Evolutionary conservation across 2,113 vertebrate species (phyloP).

Genomic region (Stigmatopora nigra): DNA sequence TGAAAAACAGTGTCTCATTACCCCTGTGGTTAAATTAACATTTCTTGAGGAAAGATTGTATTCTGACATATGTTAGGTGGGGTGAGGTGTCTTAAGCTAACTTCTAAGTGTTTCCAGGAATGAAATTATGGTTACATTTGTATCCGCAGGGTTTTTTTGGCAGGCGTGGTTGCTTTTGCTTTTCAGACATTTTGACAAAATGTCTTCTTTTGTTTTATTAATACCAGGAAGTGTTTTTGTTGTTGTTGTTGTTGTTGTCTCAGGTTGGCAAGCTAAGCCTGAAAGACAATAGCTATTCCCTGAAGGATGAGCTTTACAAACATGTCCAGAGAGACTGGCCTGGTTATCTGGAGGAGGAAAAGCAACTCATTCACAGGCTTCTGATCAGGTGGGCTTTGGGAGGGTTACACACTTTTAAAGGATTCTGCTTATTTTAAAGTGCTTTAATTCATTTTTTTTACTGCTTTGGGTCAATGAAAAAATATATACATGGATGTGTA

Average conservation of each 20-base stretch:
- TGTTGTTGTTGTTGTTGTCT: too few species aligned
- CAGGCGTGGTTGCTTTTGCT: not conserved
- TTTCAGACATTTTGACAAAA: not conserved
- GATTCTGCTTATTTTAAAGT: too few species aligned
- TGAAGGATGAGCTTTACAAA: conserved; percentile 67
- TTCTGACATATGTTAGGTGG: conserved; percentile 55
- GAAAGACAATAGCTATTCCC: conserved; percentile 67
- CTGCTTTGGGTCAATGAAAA: too few species aligned
- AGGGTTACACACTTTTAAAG: not conserved
- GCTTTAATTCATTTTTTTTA: too few species aligned
- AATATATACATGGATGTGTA: too few species aligned
- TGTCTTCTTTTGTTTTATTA: conserved; percentile 1
- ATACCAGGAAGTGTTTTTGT: conserved; percentile 2
- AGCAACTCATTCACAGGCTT: conserved; percentile 64
- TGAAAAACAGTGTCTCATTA: conserved; percentile 42
- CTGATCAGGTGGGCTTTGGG: conserved; percentile 60
- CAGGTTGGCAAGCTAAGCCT: conserved; percentile 73
- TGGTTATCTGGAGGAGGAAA: conserved; percentile 71
- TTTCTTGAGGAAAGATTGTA: conserved; percentile 56
- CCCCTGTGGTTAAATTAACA: conserved; percentile 50
- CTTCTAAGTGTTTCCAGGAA: conserved; percentile 34
- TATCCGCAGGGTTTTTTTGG: conserved; percentile 27
- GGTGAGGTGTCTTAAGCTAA: conserved; percentile 38
- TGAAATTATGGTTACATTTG: conserved; percentile 35
- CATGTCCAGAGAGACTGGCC: conserved; percentile 67